Evolutionary conservation across 2,888 invertebrate species (phyloP), one percentile per base, ranked within the genome.

Genomic region (Coelinius sp.): DNA sequence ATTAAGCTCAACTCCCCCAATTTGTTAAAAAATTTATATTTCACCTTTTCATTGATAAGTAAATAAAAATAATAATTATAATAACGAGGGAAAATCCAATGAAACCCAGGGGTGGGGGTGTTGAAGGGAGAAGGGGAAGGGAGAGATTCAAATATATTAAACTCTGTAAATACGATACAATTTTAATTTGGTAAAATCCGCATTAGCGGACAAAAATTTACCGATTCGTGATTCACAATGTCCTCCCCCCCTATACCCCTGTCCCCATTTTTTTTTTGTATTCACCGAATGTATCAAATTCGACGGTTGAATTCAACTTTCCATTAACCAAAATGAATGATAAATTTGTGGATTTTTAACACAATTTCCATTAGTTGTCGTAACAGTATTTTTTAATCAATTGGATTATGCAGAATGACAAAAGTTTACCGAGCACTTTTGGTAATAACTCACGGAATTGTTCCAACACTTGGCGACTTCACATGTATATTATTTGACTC

Each of bases 1-100:
- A 73, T 73, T 70, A 72, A 71, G 35, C 69, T 64, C 31, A 67
- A n/a, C n/a, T n/a, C n/a, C 69, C 67, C 25, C 41, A 3, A 10
- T 31, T 24, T 24, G 31, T 24, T 14, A 17, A 59, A 44, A 44
- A 35, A 68, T 41, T 8, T 8, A 35, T 31, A 68, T 44, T 17
- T 44, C 24, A 35, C 41, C 62, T 24, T 41, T 10, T 17, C 17
- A 44, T 25, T 38, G 5, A 38, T 17, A 44, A 38, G 7, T 14
- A 24, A 56, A 66, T 24, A 65, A 0, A 22, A 68, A 64, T 52
- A 56, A 41, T 38, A 56, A 64, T 35, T 8, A 70, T 22, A 14
- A 56, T 27, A 56, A 27, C n/a, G 35, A 27, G 17, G 14, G 10
- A 63, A 70, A 20, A 67, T 24, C 22, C 52, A n/a, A 65, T 65